Conservation (phyloP, 2,797 vertebrate genomes). For the Cyclopterus lumpus region DNA sequence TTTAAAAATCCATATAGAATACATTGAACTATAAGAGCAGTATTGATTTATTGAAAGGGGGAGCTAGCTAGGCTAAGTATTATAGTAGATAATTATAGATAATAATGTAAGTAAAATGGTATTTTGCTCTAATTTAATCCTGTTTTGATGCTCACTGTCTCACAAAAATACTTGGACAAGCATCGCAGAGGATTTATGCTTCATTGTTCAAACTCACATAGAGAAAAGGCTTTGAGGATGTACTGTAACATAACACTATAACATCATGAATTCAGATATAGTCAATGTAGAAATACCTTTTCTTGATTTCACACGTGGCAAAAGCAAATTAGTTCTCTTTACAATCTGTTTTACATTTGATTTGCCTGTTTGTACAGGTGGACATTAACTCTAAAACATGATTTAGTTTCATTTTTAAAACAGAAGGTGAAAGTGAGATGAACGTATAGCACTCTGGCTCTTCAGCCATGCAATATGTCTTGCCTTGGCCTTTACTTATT, state of each 20-base stretch:
- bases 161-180: no score
- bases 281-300: not conserved
- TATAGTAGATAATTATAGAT: not conserved
- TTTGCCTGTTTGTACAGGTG: not conserved
- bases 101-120: not conserved
- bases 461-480: slow-evolving; percentile 58
- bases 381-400: not conserved
- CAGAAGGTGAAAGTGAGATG: slow-evolving; percentile 35
- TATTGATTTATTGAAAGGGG: no score
- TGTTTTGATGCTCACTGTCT: not conserved
- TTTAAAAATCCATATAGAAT: not conserved
- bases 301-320: not conserved
- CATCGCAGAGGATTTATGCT: not conserved
- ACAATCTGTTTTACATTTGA: not conserved
- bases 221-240: not conserved
- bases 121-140: not conserved
- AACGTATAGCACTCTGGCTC: slow-evolving; percentile 61
- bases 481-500: slow-evolving; percentile 55
- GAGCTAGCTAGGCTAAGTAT: not conserved
- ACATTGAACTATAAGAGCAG: not conserved
- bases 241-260: not conserved
- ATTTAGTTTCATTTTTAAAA: slow-evolving; percentile 32
- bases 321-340: not conserved
- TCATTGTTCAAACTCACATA: not conserved
- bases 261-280: not conserved